Evolutionary conservation across 2,888 invertebrate species (phyloP), one percentile per base, ranked within the genome.

Genomic region (Parthenolecanium corni): DNA sequence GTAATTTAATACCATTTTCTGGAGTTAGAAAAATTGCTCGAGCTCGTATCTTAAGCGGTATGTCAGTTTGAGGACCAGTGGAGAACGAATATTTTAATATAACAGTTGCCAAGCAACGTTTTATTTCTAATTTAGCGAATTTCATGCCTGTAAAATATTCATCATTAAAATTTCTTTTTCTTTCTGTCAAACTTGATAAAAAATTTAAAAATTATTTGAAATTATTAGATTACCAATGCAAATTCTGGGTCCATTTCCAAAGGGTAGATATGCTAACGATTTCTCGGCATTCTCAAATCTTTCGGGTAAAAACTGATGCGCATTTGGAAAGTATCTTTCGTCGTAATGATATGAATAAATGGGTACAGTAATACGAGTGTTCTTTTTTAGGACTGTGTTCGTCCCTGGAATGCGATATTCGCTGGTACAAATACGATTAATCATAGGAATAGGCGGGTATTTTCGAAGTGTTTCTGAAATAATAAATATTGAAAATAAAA

Each of bases 331-430:
- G 71, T 77, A 76, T 64, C 78, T 74, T 0, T 78, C 76, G 70
- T 81, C 80, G 66, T 77, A 75, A 66, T 82, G 82, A 46, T 82
- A 68, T 1, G 77, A 78, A 68, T 77, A 76, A 56, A 78, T 75
- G 2, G 81, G 80, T 67, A 82, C 76, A 11, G 78, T 70, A 2
- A 80, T 75, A 1, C 77, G 73, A 65, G 76, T 74, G 1, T 78
- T 80, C 66, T 77, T 73, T 61, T 78, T 76, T 40, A 82, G 71
- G 14, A 73, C 71, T 1, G 78, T 71, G 31, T 78, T 70, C 2
- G 75, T 76, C n/a, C 73, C 74, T 0, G 80, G 79, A 65, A 81
- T 71, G 56, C 69, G 70, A 69, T 79, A 81, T 11, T 73, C 71
- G 66, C 75, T 73, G n/a, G 76, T 79, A 67, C 78, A 79, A 68